phyloP scores from a whole-genome alignment of 2,888 invertebrate species.

The Zele albiditarsus region DNA sequence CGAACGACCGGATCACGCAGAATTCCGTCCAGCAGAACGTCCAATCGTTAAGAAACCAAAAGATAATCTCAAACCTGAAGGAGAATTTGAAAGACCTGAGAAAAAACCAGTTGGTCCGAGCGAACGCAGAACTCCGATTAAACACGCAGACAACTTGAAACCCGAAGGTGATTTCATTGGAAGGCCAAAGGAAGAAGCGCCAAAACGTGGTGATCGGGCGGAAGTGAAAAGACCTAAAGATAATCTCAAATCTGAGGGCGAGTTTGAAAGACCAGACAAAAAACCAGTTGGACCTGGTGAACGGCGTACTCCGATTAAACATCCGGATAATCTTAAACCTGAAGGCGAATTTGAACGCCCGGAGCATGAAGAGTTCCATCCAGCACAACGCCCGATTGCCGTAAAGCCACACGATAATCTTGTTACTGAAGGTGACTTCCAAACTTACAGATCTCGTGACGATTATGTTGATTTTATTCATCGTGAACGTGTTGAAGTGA shows the following conservation, averaged over 20 bases:
- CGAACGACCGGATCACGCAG: slow-evolving; percentile 58
- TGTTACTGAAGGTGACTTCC: slow-evolving; percentile 70
- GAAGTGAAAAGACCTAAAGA: slow-evolving; percentile 73
- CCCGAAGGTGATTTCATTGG: slow-evolving; percentile 78
- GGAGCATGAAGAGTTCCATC: slow-evolving; percentile 67
- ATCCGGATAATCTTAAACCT: slow-evolving; percentile 69
- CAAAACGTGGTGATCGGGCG: too few relatives aligned
- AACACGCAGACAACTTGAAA: slow-evolving; percentile 73
- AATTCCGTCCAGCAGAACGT: slow-evolving; percentile 65
- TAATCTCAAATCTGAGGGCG: slow-evolving; percentile 78
- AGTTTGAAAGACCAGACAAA: slow-evolving; percentile 69
- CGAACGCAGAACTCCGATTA: slow-evolving; percentile 72
- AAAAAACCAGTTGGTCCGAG: slow-evolving; percentile 72
- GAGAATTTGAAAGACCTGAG: slow-evolving; percentile 74
- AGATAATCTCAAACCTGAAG: slow-evolving; percentile 76
- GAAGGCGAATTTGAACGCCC: slow-evolving; percentile 71
- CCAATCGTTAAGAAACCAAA: slow-evolving; percentile 61
- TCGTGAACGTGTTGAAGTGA: slow-evolving; percentile 73
- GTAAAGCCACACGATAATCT: slow-evolving; percentile 56
- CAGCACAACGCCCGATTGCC: slow-evolving; percentile 64
- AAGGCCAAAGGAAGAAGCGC: too few relatives aligned
- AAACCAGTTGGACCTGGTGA: slow-evolving; percentile 67
- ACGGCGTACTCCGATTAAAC: slow-evolving; percentile 59
- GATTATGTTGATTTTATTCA: slow-evolving; percentile 76
- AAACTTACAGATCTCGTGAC: slow-evolving; percentile 75